phyloP scores from a whole-genome alignment of 2,113 vertebrate genomes.

The Hippolais icterina region DNA sequence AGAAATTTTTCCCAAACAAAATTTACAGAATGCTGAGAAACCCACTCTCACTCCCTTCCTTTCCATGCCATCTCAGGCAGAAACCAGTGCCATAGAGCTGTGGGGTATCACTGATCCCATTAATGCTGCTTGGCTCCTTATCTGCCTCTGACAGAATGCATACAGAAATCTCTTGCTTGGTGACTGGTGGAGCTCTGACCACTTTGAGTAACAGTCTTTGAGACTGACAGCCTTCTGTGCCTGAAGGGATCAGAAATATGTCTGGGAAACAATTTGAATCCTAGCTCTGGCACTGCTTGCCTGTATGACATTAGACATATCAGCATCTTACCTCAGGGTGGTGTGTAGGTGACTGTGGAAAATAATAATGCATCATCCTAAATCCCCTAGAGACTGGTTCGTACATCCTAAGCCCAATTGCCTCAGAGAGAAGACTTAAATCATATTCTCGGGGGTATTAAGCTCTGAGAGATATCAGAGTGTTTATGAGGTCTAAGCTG shows the following conservation, averaged over 20 bases:
- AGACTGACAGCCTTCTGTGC: neutral
- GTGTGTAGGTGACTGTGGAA: slow-evolving; percentile 45
- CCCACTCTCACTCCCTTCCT: neutral
- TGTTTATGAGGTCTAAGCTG: slow-evolving; percentile 14
- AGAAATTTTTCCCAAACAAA: neutral
- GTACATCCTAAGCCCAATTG: neutral
- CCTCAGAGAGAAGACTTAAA: slow-evolving; percentile 18
- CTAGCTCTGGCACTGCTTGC: neutral
- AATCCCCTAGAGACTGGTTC: slow-evolving; percentile 6
- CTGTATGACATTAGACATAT: neutral
- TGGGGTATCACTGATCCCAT: slow-evolving; percentile 7
- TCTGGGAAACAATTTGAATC: slow-evolving; percentile 14
- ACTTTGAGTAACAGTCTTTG: neutral
- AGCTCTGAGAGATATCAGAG: slow-evolving; percentile 20
- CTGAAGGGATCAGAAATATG: neutral
- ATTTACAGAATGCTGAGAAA: neutral
- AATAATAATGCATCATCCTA: slow-evolving; percentile 35
- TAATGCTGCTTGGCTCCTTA: slow-evolving; percentile 19
- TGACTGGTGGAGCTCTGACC: neutral
- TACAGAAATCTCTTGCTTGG: neutral
- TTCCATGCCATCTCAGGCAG: neutral
- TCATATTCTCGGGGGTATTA: slow-evolving; percentile 9
- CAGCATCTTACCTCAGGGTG: slow-evolving; percentile 13
- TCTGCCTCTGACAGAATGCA: slow-evolving; percentile 20
- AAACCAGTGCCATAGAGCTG: neutral